A percentile compares a stretch with the other conserved stretches of the same genome.
Conservation (phyloP, 2,113 vertebrate species). For the Seriola dumerili region DNA sequence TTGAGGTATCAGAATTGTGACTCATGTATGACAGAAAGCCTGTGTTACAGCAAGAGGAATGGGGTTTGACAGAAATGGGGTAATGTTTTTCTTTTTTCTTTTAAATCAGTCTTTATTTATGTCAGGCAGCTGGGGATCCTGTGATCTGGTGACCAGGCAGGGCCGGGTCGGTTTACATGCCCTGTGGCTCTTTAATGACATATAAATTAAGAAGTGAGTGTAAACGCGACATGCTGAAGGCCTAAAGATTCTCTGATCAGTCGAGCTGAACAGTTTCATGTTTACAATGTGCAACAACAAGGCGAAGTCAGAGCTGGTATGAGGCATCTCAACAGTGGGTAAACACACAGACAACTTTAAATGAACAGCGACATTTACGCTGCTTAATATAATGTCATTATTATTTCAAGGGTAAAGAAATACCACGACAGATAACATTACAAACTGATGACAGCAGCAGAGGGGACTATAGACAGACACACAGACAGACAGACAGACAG, state of each 20-base stretch:
- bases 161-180: neutral
- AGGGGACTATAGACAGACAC: neutral
- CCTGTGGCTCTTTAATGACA: neutral
- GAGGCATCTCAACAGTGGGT: neutral
- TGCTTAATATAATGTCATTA: neutral
- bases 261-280: neutral
- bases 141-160: neutral
- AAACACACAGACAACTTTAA: neutral
- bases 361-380: neutral
- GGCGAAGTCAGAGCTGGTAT: neutral
- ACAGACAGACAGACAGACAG: neutral
- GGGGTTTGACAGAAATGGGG: no score
- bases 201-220: neutral
- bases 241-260: neutral
- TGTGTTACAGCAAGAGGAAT: no score
- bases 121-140: slow-evolving; percentile 7
- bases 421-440: neutral
- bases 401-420: neutral
- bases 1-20: no score
- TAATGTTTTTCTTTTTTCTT: no score
- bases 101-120: neutral
- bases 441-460: slow-evolving; percentile 43
- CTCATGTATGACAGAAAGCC: no score
- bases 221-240: neutral
- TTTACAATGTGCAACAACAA: neutral